Conservation (phyloP, 23 tunicate genomes). For the Styela clava region DNA sequence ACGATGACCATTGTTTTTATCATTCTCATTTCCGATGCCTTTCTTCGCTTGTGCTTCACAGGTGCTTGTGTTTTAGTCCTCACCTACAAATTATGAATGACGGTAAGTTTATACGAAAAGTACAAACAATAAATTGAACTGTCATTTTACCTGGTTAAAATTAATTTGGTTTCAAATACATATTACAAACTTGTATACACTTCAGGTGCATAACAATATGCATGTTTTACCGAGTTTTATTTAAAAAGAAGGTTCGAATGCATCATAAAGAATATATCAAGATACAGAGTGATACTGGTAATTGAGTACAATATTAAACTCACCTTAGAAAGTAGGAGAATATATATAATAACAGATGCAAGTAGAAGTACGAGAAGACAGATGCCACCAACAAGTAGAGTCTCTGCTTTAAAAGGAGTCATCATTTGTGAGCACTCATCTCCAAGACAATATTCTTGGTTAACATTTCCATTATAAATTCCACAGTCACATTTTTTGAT, state of each 20-base stretch:
- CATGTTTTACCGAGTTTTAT: too few relatives aligned
- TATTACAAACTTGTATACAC: too few relatives aligned
- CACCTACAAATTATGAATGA: slow-evolving; percentile 8
- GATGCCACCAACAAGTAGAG: slow-evolving; percentile 51
- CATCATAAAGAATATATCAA: too few relatives aligned
- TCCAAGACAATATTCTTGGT: slow-evolving; percentile 49
- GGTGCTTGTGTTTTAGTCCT: slow-evolving; percentile 12
- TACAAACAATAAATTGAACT: too few relatives aligned
- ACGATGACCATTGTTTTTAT: slow-evolving; percentile 75
- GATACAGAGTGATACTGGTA: too few relatives aligned
- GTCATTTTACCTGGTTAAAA: too few relatives aligned
- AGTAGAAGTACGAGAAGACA: slow-evolving; percentile 36
- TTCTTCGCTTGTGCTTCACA: slow-evolving; percentile 1
- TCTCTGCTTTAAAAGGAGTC: slow-evolving; percentile 64
- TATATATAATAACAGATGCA: slow-evolving; percentile 36
- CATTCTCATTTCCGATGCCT: slow-evolving; percentile 47
- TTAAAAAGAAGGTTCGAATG: too few relatives aligned
- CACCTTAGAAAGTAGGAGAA: slow-evolving; percentile 43
- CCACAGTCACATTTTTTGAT: slow-evolving; percentile 42
- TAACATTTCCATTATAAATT: slow-evolving; percentile 45
- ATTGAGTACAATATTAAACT: neutral
- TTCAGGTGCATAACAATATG: too few relatives aligned
- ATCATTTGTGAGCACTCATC: slow-evolving; percentile 72
- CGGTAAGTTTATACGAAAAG: too few relatives aligned
- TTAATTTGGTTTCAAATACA: too few relatives aligned